phyloP scores from a whole-genome alignment of 2,113 vertebrate species.

The Stictonetta naevosa region DNA sequence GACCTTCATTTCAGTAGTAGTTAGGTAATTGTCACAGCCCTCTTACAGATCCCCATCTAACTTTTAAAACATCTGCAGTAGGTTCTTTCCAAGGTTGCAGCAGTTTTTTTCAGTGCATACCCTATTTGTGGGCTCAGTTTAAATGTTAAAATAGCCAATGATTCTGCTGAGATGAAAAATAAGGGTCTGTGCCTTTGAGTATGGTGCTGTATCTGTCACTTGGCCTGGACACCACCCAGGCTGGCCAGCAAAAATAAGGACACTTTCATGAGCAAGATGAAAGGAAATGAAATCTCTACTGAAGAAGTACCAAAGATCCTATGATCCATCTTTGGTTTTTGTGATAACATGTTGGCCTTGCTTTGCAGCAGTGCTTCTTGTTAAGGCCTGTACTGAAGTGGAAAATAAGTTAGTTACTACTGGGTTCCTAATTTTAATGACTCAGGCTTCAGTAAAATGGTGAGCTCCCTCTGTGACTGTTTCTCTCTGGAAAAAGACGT shows the following conservation, averaged over 20 bases:
- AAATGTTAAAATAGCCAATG: background rate
- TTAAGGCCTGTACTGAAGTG: background rate
- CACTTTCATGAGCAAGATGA: background rate
- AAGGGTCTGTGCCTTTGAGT: background rate
- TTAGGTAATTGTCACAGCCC: background rate
- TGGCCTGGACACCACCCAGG: background rate
- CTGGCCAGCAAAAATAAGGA: background rate
- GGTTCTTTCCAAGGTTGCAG: background rate
- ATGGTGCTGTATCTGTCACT: background rate
- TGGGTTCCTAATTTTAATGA: background rate
- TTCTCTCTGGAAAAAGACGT: background rate
- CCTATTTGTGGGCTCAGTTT: background rate
- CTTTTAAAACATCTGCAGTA: background rate
- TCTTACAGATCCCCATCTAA: background rate
- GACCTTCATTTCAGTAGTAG: background rate
- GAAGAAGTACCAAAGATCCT: background rate
- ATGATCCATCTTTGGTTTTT: background rate
- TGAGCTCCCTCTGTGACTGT: background rate
- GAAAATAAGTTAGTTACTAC: background rate
- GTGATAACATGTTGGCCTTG: background rate
- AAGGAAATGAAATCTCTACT: background rate
- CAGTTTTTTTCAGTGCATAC: accelerated
- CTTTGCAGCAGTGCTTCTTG: background rate
- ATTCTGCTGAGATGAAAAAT: background rate
- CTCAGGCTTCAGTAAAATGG: background rate